A percentile compares a stretch with the other conserved stretches of the same genome.
Conservation (phyloP, 2,113 vertebrate genomes). For the Xiphophorus maculatus region DNA sequence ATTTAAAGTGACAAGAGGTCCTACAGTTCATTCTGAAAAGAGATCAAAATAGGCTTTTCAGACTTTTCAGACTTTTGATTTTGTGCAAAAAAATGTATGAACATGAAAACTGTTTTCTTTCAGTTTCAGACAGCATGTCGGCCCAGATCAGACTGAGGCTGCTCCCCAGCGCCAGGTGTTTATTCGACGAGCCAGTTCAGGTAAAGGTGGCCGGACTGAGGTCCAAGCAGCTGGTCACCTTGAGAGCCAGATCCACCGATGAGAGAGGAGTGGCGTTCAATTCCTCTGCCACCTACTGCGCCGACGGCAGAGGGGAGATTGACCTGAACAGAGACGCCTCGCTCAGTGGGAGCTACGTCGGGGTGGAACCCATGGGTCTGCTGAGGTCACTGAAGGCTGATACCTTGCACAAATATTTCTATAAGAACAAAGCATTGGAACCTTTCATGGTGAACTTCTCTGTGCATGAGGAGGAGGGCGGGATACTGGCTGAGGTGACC, state of each 20-base stretch:
- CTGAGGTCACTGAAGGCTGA: constrained; percentile 53
- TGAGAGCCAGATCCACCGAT: constrained; percentile 44
- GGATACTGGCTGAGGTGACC: constrained; percentile 41
- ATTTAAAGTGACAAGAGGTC: too few species aligned
- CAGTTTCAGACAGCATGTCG: not conserved
- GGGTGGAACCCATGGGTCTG: constrained; percentile 65
- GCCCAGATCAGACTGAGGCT: constrained; percentile 43
- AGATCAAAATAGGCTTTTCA: too few species aligned
- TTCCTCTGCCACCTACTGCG: constrained; percentile 54
- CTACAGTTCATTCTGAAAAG: too few species aligned
- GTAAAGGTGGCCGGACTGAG: constrained; percentile 55
- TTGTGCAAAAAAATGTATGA: too few species aligned
- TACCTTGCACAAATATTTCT: constrained; percentile 9
- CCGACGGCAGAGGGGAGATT: constrained; percentile 39
- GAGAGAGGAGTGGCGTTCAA: constrained; percentile 26
- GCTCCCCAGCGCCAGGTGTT: constrained; percentile 52
- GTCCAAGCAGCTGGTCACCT: constrained; percentile 56
- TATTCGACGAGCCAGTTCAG: constrained; percentile 56
- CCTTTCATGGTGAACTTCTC: constrained; percentile 57
- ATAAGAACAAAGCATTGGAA: not conserved
- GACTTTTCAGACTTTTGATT: too few species aligned
- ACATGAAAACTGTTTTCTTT: too few species aligned
- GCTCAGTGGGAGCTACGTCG: constrained; percentile 42
- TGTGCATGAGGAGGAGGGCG: constrained; percentile 37
- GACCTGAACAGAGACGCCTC: constrained; percentile 53